Base-by-base conservation (phyloP, 2,797 vertebrate genomes). In the Telmatherina bonti region DNA sequence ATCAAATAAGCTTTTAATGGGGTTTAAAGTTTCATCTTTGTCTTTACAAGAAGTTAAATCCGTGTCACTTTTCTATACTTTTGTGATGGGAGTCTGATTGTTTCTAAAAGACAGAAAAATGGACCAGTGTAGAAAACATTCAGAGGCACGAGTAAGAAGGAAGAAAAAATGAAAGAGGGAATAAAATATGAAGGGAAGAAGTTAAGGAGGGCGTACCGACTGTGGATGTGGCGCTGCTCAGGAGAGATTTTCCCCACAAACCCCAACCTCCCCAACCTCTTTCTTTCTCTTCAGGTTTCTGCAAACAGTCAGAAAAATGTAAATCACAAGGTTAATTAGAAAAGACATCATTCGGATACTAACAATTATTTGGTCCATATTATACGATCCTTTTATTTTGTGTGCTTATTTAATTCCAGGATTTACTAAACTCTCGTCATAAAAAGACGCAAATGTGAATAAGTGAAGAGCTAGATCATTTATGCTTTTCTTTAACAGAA, bases 191-290 rank as follows among this genome's bases (percentile, higher is more conserved):
- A n/a, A n/a, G n/a, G n/a, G n/a, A n/a, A n/a, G n/a, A n/a, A n/a
- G n/a, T n/a, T n/a, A n/a, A 18, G 36, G 41, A n/a, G 10, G 15
- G 87, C 97, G 79, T 90, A 99, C 97, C 97, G 82, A 99, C 93
- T 71, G 96, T 94, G 82, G 97, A 96, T 75, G 95, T 96, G 72
- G 98, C 97, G 4, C 95, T 96, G n/a, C 94, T 98, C 68, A 99
- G 89, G 9, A 98, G 93, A 79, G 96, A 97, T 84, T 97, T 99
- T 47, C 98, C 97, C 98, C 98, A 99, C 33, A 95, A 95, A 30
- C 98, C 95, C 98, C 97, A 99, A 33, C 95, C 93, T 82, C 91
- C 93, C 97, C 97, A 99, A 26, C 88, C 80, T 81, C 95, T 95
- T 60, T 85, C 90, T 74, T 78, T 94, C 61, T 92, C 80, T 36